Base-by-base conservation (phyloP, 2,797 vertebrate species). In the Coranthus polyacanthus region DNA sequence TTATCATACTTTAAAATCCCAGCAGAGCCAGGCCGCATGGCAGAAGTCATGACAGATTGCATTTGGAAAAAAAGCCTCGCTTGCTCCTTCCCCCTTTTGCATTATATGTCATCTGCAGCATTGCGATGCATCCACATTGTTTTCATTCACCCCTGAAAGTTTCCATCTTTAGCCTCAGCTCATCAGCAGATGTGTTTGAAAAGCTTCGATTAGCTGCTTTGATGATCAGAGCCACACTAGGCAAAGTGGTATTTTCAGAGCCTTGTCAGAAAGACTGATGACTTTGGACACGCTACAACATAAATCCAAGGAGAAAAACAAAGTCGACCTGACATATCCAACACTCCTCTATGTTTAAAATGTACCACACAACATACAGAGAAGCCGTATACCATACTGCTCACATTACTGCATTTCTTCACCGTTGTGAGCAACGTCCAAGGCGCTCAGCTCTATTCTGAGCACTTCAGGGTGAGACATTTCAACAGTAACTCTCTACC, bases 371-470 rank as follows among this genome's bases (percentile, higher is more conserved):
- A 56, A 59, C 52, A 13, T 47, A 17, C 67, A 56, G 37, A 9
- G 17, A 44, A 56, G 18, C 4, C 0, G 16, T 57, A 21, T 56
- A 60, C 34, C 8, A 4, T 12, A 46, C 37, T 60, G 53, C 68
- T 77, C 38, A 63, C 6, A 56, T 80, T 51, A 68, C 73, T 63
- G 64, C 16, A 41, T 69, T 61, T 73, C 42, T 59, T 75, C 50
- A 46, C 63, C 22, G 6, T 15, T 24, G 17, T 63, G 38, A 56
- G 37, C 51, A 45, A 22, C 29, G 10, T 20, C 47, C 26, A 6
- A 17, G 26, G 26, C 54, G 49, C 34, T 67, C 45, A 57, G 63
- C 58, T 81, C 82, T 86, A 81, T 83, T 83, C 56, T 76, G 56
- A 68, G 79, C 57, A 17, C 47, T 55, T 0, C 8, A 44, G 56